Evolutionary conservation across 2,797 vertebrate genomes (phyloP), one percentile per base, ranked within the genome.

Genomic region (Acanthopagrus latus): DNA sequence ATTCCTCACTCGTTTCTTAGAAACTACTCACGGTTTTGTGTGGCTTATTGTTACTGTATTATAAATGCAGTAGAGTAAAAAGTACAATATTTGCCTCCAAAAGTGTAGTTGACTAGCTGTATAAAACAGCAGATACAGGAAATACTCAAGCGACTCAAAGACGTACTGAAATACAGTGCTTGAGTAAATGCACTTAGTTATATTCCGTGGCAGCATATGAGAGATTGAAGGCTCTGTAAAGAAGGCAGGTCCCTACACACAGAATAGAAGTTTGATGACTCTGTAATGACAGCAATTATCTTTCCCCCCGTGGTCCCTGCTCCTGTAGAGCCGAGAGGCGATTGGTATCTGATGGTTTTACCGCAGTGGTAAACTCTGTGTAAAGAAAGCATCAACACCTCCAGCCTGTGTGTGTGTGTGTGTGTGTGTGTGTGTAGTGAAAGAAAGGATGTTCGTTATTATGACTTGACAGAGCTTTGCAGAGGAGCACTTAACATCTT

Each of bases 211-310:
- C 33, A 7, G 33, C 33, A 8, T 33, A 8, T 33, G 7, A 33
- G 33, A 7, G 7, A 1, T 33, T 58, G 60, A 69, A 63, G 23
- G 50, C 25, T 57, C 51, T 63, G 14, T 13, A 29, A 77, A 76
- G 65, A 64, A 69, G 48, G 47, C 50, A 76, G 64, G 66, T 74
- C 77, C 48, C 44, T 43, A 21, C 76, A 50, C 64, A 71, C 64
- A 63, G 21, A 41, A 57, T 43, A 58, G 41, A 64, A 12, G 47
- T 63, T 38, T 86, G 76, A 86, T 74, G 72, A 52, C 73, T 78
- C 8, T 21, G 27, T 83, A 76, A 89, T 85, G 67, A 77, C 62
- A 29, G 47, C 60, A 84, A 77, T 89, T 59, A 85, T 80, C 77
- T 78, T 59, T 51, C 21, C 48, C 58, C 38, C 54, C 62, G 78